Percentiles rank a stretch among this genome's conserved stretches.
Conservation (phyloP, 2,888 invertebrate species). For the Sepiola atlantica region DNA sequence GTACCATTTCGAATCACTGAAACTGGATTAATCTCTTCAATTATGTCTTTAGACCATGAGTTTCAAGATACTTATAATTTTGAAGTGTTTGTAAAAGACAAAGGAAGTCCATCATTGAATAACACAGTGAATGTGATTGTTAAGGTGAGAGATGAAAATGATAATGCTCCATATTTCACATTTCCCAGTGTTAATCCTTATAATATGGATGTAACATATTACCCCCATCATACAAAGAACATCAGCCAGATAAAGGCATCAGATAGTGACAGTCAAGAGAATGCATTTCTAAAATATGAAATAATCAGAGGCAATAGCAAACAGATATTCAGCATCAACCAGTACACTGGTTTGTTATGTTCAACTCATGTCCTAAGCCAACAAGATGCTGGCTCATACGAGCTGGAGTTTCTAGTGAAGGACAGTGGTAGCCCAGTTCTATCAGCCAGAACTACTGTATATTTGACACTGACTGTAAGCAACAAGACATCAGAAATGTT, state of each 20-base stretch:
- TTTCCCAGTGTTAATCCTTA: too few species aligned
- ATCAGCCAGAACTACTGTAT: background rate
- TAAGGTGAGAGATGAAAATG: too few species aligned
- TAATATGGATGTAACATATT: background rate
- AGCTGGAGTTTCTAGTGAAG: background rate
- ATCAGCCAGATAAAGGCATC: slow-evolving; percentile 4
- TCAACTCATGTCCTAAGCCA: slow-evolving; percentile 32
- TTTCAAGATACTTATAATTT: too few species aligned
- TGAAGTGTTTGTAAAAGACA: too few species aligned
- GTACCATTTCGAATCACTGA: too few species aligned
- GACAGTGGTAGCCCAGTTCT: slow-evolving; percentile 32
- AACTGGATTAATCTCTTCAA: too few species aligned
- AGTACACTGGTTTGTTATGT: background rate
- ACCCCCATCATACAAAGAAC: background rate
- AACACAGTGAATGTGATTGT: too few species aligned
- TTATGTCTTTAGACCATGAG: too few species aligned
- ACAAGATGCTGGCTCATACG: slow-evolving; percentile 4
- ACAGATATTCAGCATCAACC: background rate
- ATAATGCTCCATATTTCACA: too few species aligned
- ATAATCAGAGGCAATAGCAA: slow-evolving; percentile 32
- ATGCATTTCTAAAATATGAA: slow-evolving; percentile 32
- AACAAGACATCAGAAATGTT: slow-evolving; percentile 14
- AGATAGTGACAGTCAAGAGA: slow-evolving; percentile 8
- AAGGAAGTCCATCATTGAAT: too few species aligned
- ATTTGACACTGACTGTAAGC: background rate